These are phyloP conservation scores for Felis chaus DNA, from an alignment of 2,113 vertebrate genomes.

Conservation along the genomic window DNA sequence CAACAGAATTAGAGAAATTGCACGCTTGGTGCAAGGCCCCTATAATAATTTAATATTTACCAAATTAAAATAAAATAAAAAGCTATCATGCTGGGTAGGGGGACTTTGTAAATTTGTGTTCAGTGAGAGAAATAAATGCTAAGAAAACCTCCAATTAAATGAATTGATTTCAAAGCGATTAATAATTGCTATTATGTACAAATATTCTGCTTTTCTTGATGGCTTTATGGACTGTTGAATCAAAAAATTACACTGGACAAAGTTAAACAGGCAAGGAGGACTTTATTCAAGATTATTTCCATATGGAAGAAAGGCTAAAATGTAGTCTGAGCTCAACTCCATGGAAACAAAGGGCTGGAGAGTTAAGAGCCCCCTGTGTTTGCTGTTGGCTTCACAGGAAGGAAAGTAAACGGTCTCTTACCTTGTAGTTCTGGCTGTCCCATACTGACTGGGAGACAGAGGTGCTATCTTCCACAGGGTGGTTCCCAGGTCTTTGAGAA, in stretches of 20 bases:
- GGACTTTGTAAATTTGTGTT: not conserved
- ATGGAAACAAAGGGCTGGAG: not conserved
- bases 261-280: not conserved
- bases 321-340: not conserved
- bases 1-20: conserved; percentile 12
- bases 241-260: not conserved
- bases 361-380: not conserved
- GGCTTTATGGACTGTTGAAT: not conserved
- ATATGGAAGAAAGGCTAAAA: not conserved
- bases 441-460: not conserved
- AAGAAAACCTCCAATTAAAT: not conserved
- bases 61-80: not conserved
- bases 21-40: not conserved
- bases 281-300: not conserved
- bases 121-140: conserved; percentile 15
- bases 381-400: not conserved
- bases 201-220: not conserved
- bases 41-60: conserved; percentile 2
- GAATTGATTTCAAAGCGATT: not conserved
- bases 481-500: not conserved
- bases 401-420: not conserved
- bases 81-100: not conserved
- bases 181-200: not conserved
- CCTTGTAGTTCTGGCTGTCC: too few relatives aligned
- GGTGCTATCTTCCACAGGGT: not conserved